phyloP scores from a whole-genome alignment of 2,797 vertebrate species.

The Macropodus opercularis region DNA sequence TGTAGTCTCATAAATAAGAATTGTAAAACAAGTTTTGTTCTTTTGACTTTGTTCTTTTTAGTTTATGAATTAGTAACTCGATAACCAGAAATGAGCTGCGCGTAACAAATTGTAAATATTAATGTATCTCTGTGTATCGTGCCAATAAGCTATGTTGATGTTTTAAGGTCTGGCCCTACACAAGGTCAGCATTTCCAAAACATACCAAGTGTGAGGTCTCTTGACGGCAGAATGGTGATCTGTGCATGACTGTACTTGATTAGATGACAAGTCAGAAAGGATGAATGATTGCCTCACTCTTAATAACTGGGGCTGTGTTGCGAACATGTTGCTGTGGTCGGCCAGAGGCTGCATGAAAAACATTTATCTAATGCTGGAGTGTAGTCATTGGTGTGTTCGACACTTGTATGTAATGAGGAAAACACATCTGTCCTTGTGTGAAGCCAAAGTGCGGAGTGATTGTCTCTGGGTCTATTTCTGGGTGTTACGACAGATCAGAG shows the following conservation, averaged over 20 bases:
- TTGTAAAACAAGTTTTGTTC: background rate
- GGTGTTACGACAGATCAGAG: background rate
- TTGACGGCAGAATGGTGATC: constrained; percentile 2
- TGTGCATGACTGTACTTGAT: background rate
- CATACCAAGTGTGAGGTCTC: background rate
- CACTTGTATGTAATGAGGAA: background rate
- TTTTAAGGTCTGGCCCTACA: background rate
- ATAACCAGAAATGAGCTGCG: background rate
- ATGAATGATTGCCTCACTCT: constrained; percentile 16
- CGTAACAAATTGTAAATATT: background rate
- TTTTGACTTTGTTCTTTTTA: background rate
- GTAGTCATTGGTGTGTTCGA: background rate
- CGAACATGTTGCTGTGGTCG: constrained; percentile 3
- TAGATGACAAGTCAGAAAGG: constrained; percentile 12
- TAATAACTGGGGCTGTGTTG: constrained; percentile 15
- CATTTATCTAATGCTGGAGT: background rate
- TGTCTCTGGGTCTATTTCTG: too few species aligned
- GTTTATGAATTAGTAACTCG: background rate
- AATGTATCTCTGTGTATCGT: background rate
- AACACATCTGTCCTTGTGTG: too few species aligned
- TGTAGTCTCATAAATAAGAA: background rate
- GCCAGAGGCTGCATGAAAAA: background rate
- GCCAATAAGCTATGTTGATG: background rate
- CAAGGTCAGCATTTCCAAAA: background rate
- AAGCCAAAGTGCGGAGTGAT: too few species aligned